A percentile compares a stretch with the other conserved stretches of the same genome.
Evolutionary conservation across 2,888 invertebrate genomes (phyloP).

Genomic region (Fissipunctia ypsillon): DNA sequence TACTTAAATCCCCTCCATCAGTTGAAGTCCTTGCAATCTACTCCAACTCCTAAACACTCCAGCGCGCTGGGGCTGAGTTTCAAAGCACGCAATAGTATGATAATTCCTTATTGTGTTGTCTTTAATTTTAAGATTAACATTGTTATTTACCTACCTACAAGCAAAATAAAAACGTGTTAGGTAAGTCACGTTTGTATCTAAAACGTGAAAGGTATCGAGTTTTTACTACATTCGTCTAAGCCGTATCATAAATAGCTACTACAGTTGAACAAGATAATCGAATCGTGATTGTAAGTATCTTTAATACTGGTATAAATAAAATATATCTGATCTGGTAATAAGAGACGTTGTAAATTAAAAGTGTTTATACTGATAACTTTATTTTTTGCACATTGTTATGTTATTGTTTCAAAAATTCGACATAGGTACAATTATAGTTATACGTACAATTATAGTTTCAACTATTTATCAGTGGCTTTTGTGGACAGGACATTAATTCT

Average conservation of each 20-base stretch:
- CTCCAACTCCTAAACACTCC: no score
- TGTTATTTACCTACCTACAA: neutral
- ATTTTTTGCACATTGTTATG: constrained; percentile 4
- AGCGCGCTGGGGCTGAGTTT: no score
- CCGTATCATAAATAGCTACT: constrained; percentile 45
- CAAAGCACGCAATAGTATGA: no score
- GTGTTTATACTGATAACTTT: constrained; percentile 16
- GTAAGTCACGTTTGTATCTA: constrained; percentile 3
- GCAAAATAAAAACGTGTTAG: constrained; percentile 7
- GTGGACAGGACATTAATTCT: no score
- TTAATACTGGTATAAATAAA: constrained; percentile 45
- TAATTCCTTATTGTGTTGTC: no score
- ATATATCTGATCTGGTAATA: constrained; percentile 41
- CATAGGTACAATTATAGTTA: no score
- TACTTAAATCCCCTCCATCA: no score
- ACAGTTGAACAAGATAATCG: constrained; percentile 25
- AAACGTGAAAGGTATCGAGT: constrained; percentile 15
- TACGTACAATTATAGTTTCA: no score
- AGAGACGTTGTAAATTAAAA: constrained; percentile 34
- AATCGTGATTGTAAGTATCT: constrained; percentile 24
- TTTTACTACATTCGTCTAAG: constrained; percentile 37
- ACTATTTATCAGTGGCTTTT: no score
- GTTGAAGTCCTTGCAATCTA: no score
- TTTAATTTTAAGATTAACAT: neutral
- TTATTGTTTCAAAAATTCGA: constrained; percentile 13